These are phyloP conservation scores for Eueremaeus valkanovi DNA, from an alignment of 2,888 invertebrate species.

Conservation along the genomic window DNA sequence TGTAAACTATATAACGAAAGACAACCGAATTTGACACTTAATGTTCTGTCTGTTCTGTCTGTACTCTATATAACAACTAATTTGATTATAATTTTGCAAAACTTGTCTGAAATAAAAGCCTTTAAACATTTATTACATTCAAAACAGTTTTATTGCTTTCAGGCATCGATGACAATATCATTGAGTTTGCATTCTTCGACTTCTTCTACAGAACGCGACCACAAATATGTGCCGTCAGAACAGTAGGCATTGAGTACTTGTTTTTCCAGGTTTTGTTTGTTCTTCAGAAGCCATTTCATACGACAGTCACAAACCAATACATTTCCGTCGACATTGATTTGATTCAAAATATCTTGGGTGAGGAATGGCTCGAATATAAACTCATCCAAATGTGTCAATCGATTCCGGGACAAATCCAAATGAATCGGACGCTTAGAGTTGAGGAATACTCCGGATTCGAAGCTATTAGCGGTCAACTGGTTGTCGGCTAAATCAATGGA, in stretches of 20 bases:
- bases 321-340: constrained; percentile 9
- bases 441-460: constrained; percentile 17
- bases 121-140: neutral
- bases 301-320: constrained; percentile 22
- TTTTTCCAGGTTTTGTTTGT: neutral
- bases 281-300: constrained; percentile 7
- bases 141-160: neutral
- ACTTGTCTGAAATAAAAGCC: neutral
- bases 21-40: too few species aligned
- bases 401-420: neutral
- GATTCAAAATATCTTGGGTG: neutral
- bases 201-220: neutral
- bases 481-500: constrained; percentile 19
- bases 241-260: neutral
- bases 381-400: constrained; percentile 20
- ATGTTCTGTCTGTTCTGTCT: too few species aligned
- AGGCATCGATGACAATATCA: neutral
- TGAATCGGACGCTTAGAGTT: constrained; percentile 6
- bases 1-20: too few species aligned
- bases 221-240: neutral
- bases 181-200: constrained; percentile 7
- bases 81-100: too few species aligned
- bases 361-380: constrained; percentile 19
- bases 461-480: constrained; percentile 8
- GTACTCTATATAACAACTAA: too few species aligned